Conservation (phyloP, 2,797 vertebrate genomes). For the Agapornis canus region DNA sequence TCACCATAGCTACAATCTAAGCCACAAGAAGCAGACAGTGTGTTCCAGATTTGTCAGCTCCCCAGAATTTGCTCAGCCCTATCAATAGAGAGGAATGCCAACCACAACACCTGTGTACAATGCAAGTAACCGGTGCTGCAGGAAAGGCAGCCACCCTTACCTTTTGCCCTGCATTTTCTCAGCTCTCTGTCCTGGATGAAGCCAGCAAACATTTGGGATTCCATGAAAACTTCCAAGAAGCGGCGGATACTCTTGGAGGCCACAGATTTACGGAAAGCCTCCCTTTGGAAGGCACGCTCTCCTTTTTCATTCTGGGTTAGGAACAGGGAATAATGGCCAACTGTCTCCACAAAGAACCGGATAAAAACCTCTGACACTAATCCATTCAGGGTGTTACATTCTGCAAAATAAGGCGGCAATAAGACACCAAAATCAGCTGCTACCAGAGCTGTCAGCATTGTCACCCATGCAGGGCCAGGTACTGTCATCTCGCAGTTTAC, state of each 20-base stretch:
- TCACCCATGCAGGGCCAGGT: neutral
- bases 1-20: accelerated
- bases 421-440: conserved; percentile 38
- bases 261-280: conserved; percentile 96
- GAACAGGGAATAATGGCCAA: conserved; percentile 97
- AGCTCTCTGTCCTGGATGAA: conserved; percentile 98
- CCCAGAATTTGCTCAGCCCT: neutral
- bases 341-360: conserved; percentile 98
- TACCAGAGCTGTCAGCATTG: neutral
- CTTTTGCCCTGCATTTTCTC: conserved; percentile 95
- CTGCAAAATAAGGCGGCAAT: conserved; percentile 78
- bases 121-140: accelerated
- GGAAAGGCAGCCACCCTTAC: conserved; percentile 63
- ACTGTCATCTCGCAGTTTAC: neutral
- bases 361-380: conserved; percentile 98
- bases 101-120: accelerated
- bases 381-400: conserved; percentile 93
- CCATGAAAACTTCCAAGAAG: conserved; percentile 98
- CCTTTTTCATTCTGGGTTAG: conserved; percentile 93
- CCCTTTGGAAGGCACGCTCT: conserved; percentile 92
- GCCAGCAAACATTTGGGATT: conserved; percentile 98
- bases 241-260: conserved; percentile 97
- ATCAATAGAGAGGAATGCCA: accelerated
- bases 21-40: accelerated
- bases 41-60: neutral